Evolutionary conservation across 1,140 invertebrate species (phyloP).

Genomic region (Aporrectodea caliginosa): DNA sequence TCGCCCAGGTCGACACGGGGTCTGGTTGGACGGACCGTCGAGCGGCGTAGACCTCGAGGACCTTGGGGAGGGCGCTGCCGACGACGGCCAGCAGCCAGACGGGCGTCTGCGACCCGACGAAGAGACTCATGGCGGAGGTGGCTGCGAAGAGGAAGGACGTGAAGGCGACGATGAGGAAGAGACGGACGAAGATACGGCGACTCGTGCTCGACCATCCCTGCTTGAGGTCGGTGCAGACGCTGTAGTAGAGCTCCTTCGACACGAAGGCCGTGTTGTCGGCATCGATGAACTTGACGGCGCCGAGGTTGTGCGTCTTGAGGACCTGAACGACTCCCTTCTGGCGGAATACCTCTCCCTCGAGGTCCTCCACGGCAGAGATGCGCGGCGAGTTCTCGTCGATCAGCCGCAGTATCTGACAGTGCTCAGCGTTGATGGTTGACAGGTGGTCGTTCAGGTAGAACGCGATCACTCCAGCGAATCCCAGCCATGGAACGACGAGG

Average conservation of each 20-base stretch:
- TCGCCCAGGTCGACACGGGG: constrained; percentile 26
- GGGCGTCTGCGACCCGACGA: constrained; percentile 11
- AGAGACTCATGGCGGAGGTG: background rate
- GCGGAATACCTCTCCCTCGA: constrained; percentile 11
- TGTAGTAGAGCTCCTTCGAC: constrained; percentile 33
- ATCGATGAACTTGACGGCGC: constrained; percentile 34
- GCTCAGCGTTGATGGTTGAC: constrained; percentile 25
- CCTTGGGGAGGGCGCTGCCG: constrained; percentile 7
- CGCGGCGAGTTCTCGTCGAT: constrained; percentile 34
- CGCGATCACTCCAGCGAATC: constrained; percentile 15
- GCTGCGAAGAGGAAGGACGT: constrained; percentile 21
- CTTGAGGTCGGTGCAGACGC: constrained; percentile 30
- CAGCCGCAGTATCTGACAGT: constrained; percentile 28
- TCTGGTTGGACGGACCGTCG: background rate
- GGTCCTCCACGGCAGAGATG: constrained; percentile 21
- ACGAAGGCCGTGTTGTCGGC: constrained; percentile 33
- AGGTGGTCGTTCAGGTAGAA: constrained; percentile 28
- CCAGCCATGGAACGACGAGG: constrained; percentile 26
- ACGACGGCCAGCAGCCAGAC: background rate
- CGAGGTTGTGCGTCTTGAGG: constrained; percentile 31
- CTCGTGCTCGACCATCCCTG: constrained; percentile 21
- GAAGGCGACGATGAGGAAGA: constrained; percentile 13
- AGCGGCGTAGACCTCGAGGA: constrained; percentile 10
- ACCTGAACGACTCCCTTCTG: constrained; percentile 26
- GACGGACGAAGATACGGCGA: constrained; percentile 1